Conservation (phyloP, 2,797 vertebrate species). For the Cossypha caffra region DNA sequence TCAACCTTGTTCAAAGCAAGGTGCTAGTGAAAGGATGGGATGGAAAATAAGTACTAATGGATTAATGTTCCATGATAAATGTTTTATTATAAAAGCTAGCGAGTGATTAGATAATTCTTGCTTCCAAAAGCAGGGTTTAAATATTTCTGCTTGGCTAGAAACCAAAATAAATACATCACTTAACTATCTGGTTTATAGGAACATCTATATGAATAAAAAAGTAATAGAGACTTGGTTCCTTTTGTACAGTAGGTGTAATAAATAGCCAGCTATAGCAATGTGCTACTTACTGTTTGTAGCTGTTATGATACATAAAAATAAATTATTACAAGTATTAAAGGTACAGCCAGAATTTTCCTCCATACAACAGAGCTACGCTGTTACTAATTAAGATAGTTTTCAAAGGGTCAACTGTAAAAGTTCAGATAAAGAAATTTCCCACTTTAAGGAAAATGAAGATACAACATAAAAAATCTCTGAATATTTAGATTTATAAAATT, state of each 20-base stretch:
- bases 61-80: constrained; percentile 80
- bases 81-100: constrained; percentile 77
- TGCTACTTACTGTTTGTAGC: constrained; percentile 49
- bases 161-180: constrained; percentile 79
- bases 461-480: neutral
- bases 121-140: constrained; percentile 79
- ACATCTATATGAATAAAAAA: constrained; percentile 58
- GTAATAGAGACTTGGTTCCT: constrained; percentile 12
- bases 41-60: constrained; percentile 79
- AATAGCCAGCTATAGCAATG: constrained; percentile 34
- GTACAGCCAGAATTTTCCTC: neutral
- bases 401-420: neutral
- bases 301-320: neutral
- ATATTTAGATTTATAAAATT: neutral
- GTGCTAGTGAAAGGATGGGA: constrained; percentile 79
- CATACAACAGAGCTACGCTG: neutral
- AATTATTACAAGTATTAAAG: neutral
- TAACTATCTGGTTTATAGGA: constrained; percentile 64
- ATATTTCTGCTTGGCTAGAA: constrained; percentile 76
- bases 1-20: constrained; percentile 76
- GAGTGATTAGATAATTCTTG: constrained; percentile 83
- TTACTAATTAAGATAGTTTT: neutral
- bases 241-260: constrained; percentile 53
- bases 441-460: constrained; percentile 23
- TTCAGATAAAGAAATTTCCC: neutral